Evolutionary conservation across 1,140 invertebrate genomes (phyloP).

Genomic region (Zaprionus camerounensis): DNA sequence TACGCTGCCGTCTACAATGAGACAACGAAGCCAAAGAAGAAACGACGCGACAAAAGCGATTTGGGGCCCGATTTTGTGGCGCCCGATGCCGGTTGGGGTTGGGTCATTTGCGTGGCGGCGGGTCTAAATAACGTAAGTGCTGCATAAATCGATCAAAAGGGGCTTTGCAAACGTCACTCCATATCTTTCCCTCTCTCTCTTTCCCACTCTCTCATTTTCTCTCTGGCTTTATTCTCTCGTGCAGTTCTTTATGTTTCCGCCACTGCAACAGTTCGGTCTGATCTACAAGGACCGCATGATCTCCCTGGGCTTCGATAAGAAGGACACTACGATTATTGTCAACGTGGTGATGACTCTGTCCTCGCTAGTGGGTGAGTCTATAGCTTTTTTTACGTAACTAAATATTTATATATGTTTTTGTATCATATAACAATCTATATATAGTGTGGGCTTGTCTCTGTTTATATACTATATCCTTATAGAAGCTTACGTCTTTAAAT

Average conservation of each 20-base stretch:
- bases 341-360: conserved; percentile 88
- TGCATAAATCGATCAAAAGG: not conserved
- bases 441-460: too few species aligned
- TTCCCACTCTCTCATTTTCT: conserved; percentile 26
- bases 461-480: too few species aligned
- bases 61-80: conserved; percentile 79
- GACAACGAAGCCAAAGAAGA: conserved; percentile 76
- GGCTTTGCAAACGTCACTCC: not conserved
- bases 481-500: too few species aligned
- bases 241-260: conserved; percentile 87
- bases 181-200: conserved; percentile 31
- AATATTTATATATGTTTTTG: not conserved
- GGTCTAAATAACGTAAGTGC: conserved; percentile 73
- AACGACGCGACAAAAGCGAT: conserved; percentile 77
- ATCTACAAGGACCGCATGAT: conserved; percentile 87
- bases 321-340: conserved; percentile 88
- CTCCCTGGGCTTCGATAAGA: conserved; percentile 86
- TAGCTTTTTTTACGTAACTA: not conserved
- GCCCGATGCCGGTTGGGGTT: conserved; percentile 83
- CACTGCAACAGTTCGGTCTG: conserved; percentile 88
- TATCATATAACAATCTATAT: not conserved
- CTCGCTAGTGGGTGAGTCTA: conserved; percentile 86
- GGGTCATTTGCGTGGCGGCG: conserved; percentile 80
- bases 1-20: conserved; percentile 69
- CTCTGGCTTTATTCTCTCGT: conserved; percentile 28